Evolutionary conservation across 2,113 vertebrate genomes (phyloP).

Genomic region (Aptenodytes patagonicus): DNA sequence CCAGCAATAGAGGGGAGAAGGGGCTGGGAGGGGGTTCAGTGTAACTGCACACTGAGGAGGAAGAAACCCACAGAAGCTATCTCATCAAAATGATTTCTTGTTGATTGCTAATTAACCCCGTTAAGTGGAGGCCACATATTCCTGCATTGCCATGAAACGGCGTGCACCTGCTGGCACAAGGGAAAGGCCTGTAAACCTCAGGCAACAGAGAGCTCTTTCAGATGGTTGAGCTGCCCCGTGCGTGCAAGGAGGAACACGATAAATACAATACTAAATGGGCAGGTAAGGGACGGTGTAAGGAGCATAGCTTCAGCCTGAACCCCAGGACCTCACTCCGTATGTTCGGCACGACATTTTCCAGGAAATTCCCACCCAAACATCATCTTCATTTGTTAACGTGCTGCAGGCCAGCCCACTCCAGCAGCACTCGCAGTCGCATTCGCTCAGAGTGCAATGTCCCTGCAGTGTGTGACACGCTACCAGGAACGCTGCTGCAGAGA

Average conservation of each 20-base stretch:
- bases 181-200: neutral
- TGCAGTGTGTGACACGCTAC: accelerated
- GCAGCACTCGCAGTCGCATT: too few species aligned
- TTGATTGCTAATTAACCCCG: neutral
- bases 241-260: accelerated
- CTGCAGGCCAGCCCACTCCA: neutral
- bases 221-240: too few species aligned
- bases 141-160: neutral
- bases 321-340: neutral
- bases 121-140: neutral
- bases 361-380: neutral
- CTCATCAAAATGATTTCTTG: neutral
- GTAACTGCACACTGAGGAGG: neutral
- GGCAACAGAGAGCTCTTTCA: neutral
- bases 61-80: neutral
- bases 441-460: too few species aligned
- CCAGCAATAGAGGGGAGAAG: neutral
- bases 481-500: accelerated
- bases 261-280: neutral
- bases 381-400: accelerated
- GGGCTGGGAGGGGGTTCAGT: neutral
- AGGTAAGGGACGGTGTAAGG: neutral
- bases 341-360: accelerated
- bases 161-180: accelerated
- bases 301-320: neutral